A percentile compares a stretch with the other conserved stretches of the same genome.
These are phyloP conservation scores for Helobdella robusta DNA, from an alignment of 2,888 invertebrate species.

Conservation along the genomic window DNA sequence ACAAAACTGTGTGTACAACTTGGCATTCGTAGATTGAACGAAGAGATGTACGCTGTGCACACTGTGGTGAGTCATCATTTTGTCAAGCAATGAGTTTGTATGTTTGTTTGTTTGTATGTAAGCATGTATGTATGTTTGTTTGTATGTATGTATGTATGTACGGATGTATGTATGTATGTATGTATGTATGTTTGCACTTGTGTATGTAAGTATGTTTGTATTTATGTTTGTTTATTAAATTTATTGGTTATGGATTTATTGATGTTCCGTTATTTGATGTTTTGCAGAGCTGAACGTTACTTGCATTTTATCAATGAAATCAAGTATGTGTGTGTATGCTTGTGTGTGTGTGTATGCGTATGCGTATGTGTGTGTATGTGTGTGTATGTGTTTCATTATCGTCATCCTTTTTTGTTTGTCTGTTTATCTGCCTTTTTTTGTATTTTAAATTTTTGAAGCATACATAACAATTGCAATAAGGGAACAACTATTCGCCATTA, in stretches of 20 bases:
- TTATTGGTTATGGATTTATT: not conserved
- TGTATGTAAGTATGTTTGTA: not conserved
- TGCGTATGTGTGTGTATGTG: constrained; percentile 1
- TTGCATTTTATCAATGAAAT: not conserved
- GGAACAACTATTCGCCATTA: too few species aligned
- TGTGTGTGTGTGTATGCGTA: not conserved
- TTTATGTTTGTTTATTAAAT: not conserved
- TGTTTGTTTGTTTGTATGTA: not conserved
- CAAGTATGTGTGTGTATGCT: not conserved
- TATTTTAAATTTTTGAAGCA: too few species aligned
- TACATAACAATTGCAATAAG: too few species aligned
- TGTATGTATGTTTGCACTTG: not conserved
- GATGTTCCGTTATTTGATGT: not conserved
- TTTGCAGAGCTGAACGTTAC: not conserved
- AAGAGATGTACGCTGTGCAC: too few species aligned
- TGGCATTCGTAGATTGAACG: too few species aligned
- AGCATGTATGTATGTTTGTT: not conserved
- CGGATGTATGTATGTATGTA: not conserved
- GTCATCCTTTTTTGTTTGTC: not conserved
- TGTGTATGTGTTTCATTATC: not conserved
- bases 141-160: not conserved
- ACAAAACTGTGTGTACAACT: not conserved
- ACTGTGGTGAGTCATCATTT: not conserved
- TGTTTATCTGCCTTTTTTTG: not conserved
- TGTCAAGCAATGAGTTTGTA: not conserved